Evolutionary conservation across 2,797 vertebrate genomes (phyloP).

Genomic region (Buceros bicornis): DNA sequence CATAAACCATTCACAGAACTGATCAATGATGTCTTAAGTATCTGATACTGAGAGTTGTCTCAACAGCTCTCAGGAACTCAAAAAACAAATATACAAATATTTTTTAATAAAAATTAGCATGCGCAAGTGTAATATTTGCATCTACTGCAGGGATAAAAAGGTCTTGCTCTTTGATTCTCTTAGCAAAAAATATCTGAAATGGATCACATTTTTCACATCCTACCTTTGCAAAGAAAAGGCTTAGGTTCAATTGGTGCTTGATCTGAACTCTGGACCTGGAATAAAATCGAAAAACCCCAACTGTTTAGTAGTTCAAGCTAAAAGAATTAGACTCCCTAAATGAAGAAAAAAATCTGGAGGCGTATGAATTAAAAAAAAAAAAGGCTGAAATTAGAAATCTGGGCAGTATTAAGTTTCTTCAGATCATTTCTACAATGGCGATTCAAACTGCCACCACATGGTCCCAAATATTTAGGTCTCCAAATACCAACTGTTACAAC

Average conservation of each 20-base stretch:
- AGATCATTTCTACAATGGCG: constrained; percentile 16
- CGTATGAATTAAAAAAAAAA: neutral
- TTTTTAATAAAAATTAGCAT: neutral
- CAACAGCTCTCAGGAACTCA: neutral
- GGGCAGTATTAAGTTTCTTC: neutral
- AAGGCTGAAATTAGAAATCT: neutral
- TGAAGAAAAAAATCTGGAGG: neutral
- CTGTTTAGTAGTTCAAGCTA: neutral
- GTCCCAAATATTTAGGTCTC: constrained; percentile 58
- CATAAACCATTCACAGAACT: neutral
- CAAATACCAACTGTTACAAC: constrained; percentile 56
- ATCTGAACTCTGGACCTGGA: neutral
- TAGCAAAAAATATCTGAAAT: neutral
- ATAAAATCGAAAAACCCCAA: neutral
- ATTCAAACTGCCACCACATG: constrained; percentile 34
- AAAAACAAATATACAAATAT: neutral
- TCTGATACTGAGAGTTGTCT: neutral
- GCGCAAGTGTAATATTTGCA: neutral
- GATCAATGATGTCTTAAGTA: neutral
- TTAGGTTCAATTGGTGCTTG: neutral
- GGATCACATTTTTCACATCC: neutral
- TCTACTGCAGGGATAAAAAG: neutral
- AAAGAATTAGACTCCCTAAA: neutral
- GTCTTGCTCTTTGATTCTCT: neutral
- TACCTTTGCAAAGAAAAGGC: constrained; percentile 6